phyloP scores from a whole-genome alignment of 2,113 vertebrate genomes.

The Chloropsis hardwickii region DNA sequence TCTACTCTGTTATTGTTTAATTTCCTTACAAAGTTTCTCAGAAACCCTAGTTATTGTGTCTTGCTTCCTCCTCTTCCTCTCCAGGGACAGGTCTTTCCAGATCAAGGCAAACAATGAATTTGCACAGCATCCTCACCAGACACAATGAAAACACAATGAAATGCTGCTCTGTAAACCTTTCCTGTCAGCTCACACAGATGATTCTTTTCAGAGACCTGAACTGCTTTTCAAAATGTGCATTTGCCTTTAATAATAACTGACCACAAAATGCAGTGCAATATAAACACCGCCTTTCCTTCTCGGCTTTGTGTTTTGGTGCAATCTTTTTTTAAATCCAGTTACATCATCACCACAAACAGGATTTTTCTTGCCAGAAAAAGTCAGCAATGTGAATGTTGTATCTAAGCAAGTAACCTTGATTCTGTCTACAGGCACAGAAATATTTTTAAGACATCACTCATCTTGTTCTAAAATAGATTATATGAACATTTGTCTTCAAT shows the following conservation, averaged over 20 bases:
- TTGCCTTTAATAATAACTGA: background rate
- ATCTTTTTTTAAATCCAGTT: background rate
- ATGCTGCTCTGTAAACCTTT: background rate
- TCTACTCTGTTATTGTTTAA: constrained; percentile 19
- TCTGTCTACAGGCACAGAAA: background rate
- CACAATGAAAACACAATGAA: constrained; percentile 17
- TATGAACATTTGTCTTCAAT: background rate
- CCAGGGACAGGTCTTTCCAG: background rate
- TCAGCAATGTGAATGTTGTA: background rate
- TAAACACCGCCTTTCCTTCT: background rate
- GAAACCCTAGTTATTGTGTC: constrained; percentile 22
- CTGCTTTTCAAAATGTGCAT: background rate
- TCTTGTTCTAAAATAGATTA: background rate
- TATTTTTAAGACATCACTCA: background rate
- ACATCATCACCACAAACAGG: background rate
- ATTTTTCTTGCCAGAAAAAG: background rate
- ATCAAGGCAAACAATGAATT: constrained; percentile 30
- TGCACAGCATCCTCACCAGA: constrained; percentile 31
- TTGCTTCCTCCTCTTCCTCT: constrained; percentile 52
- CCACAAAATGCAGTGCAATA: background rate
- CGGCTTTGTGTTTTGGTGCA: background rate
- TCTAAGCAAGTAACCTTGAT: background rate
- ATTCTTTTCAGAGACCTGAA: background rate
- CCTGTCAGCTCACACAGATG: background rate
- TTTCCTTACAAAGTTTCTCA: constrained; percentile 46